Conservation (phyloP, 2,797 vertebrate genomes). For the Falco rusticolus region DNA sequence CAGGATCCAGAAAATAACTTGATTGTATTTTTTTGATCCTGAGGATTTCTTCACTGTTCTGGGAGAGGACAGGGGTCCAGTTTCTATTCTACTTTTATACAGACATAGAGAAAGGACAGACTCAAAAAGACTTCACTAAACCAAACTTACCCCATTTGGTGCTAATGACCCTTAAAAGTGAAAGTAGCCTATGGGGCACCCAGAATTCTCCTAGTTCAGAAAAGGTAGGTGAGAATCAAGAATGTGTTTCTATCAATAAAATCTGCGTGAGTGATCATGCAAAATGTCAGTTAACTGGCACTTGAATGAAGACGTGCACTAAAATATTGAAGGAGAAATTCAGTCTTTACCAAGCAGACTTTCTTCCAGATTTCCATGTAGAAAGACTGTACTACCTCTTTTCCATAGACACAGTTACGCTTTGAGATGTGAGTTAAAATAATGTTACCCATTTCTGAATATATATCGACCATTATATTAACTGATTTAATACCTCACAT, state of each 20-base stretch:
- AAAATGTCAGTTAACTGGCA: neutral
- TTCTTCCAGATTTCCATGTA: neutral
- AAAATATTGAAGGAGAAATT: neutral
- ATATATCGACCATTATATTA: neutral
- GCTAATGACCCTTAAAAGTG: neutral
- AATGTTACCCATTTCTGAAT: neutral
- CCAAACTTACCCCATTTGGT: neutral
- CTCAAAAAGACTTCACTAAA: neutral
- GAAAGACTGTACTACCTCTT: neutral
- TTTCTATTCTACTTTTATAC: neutral
- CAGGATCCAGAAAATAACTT: neutral
- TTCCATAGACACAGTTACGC: neutral
- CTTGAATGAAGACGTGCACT: neutral
- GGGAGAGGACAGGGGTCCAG: neutral
- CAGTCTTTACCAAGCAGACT: neutral
- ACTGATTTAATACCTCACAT: neutral
- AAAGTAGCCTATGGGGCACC: neutral
- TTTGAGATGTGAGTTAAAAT: neutral
- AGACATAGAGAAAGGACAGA: neutral
- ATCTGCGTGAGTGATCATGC: neutral
- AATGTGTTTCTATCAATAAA: neutral
- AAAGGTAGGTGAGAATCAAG: neutral
- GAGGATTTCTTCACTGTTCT: neutral
- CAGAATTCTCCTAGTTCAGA: neutral
- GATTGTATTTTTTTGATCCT: neutral